Evolutionary conservation across 2,113 vertebrate species (phyloP).

Genomic region (Nycticryphes semicollaris): DNA sequence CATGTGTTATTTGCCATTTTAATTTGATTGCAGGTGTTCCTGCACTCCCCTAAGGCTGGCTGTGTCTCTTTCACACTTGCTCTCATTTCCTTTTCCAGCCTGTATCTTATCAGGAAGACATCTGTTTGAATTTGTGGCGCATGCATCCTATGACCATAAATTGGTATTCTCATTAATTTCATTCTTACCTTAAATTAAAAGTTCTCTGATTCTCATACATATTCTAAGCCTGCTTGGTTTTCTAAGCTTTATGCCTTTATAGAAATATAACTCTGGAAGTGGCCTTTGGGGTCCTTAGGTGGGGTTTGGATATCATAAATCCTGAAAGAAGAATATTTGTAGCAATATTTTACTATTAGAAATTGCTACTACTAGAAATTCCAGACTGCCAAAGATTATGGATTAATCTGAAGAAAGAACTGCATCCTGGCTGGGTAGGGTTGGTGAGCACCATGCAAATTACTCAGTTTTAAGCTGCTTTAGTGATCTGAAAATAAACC

Average conservation of each 20-base stretch:
- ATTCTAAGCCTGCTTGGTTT: neutral
- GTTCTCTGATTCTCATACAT: neutral
- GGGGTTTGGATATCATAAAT: neutral
- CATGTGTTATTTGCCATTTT: neutral
- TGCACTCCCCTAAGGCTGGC: neutral
- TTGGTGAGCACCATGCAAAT: neutral
- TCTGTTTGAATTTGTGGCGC: neutral
- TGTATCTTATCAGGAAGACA: neutral
- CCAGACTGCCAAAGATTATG: neutral
- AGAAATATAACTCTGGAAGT: neutral
- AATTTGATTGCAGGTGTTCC: neutral
- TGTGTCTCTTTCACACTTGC: neutral
- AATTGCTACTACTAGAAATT: neutral
- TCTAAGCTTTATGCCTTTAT: neutral
- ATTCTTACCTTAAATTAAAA: neutral
- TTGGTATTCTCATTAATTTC: neutral
- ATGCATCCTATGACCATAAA: neutral
- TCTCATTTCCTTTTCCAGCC: neutral
- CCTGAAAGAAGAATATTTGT: neutral
- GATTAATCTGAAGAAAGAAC: constrained; percentile 14
- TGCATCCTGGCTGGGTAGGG: neutral
- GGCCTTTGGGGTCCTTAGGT: neutral
- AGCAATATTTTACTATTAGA: neutral
- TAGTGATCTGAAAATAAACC: neutral
- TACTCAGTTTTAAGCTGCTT: neutral